Base-by-base conservation (phyloP, 2,888 invertebrate species). In the Plagiodera versicolora region DNA sequence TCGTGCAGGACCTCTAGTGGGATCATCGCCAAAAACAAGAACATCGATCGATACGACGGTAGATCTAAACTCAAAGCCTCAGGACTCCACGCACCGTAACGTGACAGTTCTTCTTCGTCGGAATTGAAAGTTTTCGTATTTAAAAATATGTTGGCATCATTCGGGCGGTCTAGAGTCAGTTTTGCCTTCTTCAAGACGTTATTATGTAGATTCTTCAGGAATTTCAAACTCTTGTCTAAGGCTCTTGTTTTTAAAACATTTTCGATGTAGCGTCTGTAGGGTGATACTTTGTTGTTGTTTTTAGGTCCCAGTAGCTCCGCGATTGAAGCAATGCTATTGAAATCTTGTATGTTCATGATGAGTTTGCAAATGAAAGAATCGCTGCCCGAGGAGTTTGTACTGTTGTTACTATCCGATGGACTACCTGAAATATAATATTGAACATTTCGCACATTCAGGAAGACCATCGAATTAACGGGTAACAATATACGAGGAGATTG, bases 1-100 rank as follows among this genome's bases (percentile, higher is more conserved):
- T 97, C 95, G 75, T 95, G 92, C 64, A 95, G 89, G n/a, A 95
- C 89, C 79, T 96, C 94, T 74, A 98, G 81, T 19, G 94, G 92
- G 54, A 96, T 87, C 53, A 90, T 87, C 61, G 92, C 88, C 14
- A 97, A 84, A 78, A 95, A 93, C 55, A 96, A 84, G 81, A 94
- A 97, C 63, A 90, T 87, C 32, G 90, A 87, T 69, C 90, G 86
- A 81, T 94, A 95, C 1, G 93, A 91, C 0, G 96, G 97, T 66
- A 97, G 82, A 61, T 87, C 86, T 80, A 95, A 86, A n/a, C 87
- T 83, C 61, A 84, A 81, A 55, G 90, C 88, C 81, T 94, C 92
- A 9, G 85, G 82, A 61, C 91, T 90, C 89, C 90, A 91, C 71
- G 85, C 86, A 0, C 94, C 93, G 17, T 87, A 92, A 39, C 88